A percentile compares a stretch with the other conserved stretches of the same genome.
phyloP scores from a whole-genome alignment of 2,797 vertebrate species.

The Pangasius djambal region DNA sequence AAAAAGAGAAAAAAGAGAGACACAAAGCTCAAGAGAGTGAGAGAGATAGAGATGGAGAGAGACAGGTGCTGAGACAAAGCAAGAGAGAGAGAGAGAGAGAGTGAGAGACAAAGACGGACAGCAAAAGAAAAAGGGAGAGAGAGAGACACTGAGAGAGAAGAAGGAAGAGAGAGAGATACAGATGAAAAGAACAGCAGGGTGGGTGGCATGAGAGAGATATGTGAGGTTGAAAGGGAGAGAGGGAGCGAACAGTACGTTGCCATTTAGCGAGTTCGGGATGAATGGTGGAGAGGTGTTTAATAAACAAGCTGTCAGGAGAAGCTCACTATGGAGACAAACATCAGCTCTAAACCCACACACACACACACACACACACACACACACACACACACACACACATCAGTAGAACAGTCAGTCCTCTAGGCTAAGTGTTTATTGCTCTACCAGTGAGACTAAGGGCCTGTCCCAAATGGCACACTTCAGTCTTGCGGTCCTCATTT shows the following conservation, averaged over 20 bases:
- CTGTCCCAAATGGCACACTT: conserved; percentile 29
- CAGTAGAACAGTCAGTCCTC: not conserved
- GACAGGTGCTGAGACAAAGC: not conserved
- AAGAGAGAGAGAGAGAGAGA: not conserved
- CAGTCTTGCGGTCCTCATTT: not conserved
- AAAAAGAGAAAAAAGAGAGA: not conserved
- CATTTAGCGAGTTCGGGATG: conserved; percentile 51
- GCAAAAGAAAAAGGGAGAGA: not conserved
- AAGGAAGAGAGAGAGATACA: not conserved
- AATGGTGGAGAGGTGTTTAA: conserved; percentile 57
- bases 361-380: conserved; percentile 46
- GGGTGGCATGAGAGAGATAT: not conserved
- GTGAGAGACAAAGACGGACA: too few relatives aligned
- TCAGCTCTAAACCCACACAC: conserved; percentile 27
- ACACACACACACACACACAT: not conserved
- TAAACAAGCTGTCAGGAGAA: conserved; percentile 61
- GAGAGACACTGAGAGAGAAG: not conserved
- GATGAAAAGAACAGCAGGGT: not conserved
- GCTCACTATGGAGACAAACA: conserved; percentile 56
- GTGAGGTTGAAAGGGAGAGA: not conserved
- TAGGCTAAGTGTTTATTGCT: conserved; percentile 40
- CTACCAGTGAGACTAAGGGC: conserved; percentile 27
- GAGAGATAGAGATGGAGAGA: not conserved
- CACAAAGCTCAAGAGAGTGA: not conserved
- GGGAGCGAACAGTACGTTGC: conserved; percentile 46